phyloP scores from a whole-genome alignment of 1,140 invertebrate species.

The Achatina immaculata region DNA sequence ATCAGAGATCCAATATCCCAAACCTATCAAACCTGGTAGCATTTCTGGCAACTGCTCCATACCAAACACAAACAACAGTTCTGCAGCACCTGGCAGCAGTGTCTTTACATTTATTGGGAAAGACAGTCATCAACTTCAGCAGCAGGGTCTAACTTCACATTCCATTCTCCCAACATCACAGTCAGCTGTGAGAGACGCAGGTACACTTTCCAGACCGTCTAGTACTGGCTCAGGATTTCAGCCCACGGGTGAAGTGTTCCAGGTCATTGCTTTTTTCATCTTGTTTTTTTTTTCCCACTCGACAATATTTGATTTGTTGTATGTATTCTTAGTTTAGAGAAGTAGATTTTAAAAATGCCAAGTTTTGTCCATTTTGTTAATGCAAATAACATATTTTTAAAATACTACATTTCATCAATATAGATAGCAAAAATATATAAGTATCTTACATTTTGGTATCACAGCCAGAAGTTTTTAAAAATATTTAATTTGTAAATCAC shows the following conservation, averaged over 20 bases:
- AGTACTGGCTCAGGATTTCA: slow-evolving; percentile 66
- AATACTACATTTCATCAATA: no score
- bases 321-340: no score
- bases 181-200: slow-evolving; percentile 36
- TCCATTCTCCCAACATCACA: slow-evolving; percentile 27
- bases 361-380: background rate
- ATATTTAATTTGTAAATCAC: no score
- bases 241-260: slow-evolving; percentile 64
- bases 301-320: background rate
- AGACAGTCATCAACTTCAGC: background rate
- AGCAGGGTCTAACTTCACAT: background rate
- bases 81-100: slow-evolving; percentile 1
- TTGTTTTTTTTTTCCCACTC: background rate
- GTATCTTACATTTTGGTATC: no score
- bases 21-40: slow-evolving; percentile 24
- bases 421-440: no score
- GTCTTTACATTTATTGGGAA: slow-evolving; percentile 43
- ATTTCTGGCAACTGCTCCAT: slow-evolving; percentile 72
- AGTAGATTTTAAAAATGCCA: no score
- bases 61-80: slow-evolving; percentile 72
- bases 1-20: slow-evolving; percentile 18
- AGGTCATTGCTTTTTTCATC: slow-evolving; percentile 43
- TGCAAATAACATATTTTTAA: background rate
- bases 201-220: slow-evolving; percentile 58
- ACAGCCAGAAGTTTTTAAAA: no score